A percentile compares a stretch with the other conserved stretches of the same genome.
Evolutionary conservation across 2,113 vertebrate species (phyloP).

Genomic region (Erythrolamprus reginae): DNA sequence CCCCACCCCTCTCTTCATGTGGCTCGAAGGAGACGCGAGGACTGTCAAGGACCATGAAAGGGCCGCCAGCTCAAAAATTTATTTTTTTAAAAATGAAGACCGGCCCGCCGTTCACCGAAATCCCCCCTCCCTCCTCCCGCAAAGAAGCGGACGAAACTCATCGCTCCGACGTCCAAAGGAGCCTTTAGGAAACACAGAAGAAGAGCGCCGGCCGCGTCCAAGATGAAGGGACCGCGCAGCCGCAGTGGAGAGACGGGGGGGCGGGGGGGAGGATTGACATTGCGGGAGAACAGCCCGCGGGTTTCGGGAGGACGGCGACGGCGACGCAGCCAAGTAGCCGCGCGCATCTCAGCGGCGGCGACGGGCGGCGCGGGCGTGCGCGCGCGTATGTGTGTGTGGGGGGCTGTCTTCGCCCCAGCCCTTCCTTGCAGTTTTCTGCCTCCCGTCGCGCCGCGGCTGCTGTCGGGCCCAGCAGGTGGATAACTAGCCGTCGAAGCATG

Average conservation of each 20-base stretch:
- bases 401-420: background rate
- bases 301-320: background rate
- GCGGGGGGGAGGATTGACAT: background rate
- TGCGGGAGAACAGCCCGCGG: background rate
- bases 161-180: background rate
- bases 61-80: too few relatives aligned
- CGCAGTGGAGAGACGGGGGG: background rate
- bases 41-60: too few relatives aligned
- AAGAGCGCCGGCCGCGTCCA: too few relatives aligned
- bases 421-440: background rate
- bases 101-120: background rate
- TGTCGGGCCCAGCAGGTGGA: background rate
- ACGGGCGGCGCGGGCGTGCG: too few relatives aligned
- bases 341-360: background rate
- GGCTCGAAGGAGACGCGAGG: accelerated
- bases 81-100: background rate
- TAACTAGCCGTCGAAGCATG: background rate
- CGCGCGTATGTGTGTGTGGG: background rate
- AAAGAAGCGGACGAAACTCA: background rate
- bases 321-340: background rate
- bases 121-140: too few relatives aligned
- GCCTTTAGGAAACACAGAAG: background rate
- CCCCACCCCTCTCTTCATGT: background rate
- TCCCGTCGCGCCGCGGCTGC: background rate
- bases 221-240: background rate